phyloP scores from a whole-genome alignment of 2,797 vertebrate genomes.

The Onychomys torridus region DNA sequence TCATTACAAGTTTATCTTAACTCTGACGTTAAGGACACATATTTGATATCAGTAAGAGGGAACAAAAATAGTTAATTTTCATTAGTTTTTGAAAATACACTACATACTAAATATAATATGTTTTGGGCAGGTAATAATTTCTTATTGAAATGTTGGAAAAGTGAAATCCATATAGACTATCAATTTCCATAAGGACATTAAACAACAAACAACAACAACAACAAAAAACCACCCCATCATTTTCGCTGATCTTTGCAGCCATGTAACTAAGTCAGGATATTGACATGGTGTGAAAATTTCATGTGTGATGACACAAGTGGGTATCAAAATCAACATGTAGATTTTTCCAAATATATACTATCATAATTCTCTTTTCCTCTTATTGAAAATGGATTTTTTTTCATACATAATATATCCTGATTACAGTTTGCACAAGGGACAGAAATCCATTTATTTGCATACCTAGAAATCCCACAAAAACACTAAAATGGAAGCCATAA shows the following conservation, averaged over 20 bases:
- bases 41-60: not conserved
- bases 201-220: not conserved
- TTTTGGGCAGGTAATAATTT: not conserved
- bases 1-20: not conserved
- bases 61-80: not conserved
- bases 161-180: not conserved
- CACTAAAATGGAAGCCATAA: too few species aligned
- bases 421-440: not conserved
- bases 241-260: not conserved
- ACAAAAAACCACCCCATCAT: not conserved
- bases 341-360: not conserved
- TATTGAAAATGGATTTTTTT: not conserved
- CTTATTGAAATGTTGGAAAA: not conserved
- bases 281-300: not conserved
- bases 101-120: not conserved
- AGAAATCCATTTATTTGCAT: too few species aligned
- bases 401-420: not conserved
- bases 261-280: not conserved
- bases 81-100: not conserved
- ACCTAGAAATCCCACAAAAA: too few species aligned
- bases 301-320: not conserved
- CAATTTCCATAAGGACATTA: not conserved
- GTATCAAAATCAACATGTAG: not conserved
- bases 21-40: conserved; percentile 12
- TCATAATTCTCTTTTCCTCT: not conserved